Percentiles rank a stretch among this genome's conserved stretches.
Conservation (phyloP, 2,888 invertebrate species). For the Cephus runcator region DNA sequence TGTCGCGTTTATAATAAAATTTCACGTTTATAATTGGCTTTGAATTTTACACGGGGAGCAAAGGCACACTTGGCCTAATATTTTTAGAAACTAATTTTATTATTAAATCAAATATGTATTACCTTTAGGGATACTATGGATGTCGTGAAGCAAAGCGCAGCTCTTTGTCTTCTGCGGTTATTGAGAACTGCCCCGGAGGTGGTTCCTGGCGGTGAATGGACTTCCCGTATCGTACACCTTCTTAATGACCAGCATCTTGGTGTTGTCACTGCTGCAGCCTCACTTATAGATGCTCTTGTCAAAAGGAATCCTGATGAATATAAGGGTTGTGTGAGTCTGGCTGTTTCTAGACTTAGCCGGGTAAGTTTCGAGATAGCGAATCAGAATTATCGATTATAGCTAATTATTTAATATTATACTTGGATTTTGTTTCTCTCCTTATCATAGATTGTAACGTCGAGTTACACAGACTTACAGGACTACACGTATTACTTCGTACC, state of each 20-base stretch:
- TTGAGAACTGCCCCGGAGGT: slow-evolving; percentile 96
- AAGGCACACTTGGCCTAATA: not conserved
- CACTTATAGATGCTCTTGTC: slow-evolving; percentile 96
- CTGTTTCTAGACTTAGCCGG: slow-evolving; percentile 95
- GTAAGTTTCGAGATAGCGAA: slow-evolving; percentile 64
- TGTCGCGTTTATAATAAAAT: not conserved
- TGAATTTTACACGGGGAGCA: not conserved
- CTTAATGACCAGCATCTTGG: slow-evolving; percentile 99
- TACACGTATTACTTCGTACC: slow-evolving; percentile 99
- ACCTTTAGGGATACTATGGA: slow-evolving; percentile 93
- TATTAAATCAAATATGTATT: slow-evolving; percentile 1
- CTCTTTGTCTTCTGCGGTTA: slow-evolving; percentile 92
- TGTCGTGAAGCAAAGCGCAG: slow-evolving; percentile 99
- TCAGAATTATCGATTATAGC: not conserved
- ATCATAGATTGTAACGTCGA: slow-evolving; percentile 93
- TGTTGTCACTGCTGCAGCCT: slow-evolving; percentile 98
- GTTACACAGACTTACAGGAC: slow-evolving; percentile 99
- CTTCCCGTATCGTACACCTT: slow-evolving; percentile 97
- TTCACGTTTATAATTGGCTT: not conserved
- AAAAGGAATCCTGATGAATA: slow-evolving; percentile 99
- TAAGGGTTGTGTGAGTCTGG: slow-evolving; percentile 97
- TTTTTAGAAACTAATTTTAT: not conserved
- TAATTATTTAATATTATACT: not conserved
- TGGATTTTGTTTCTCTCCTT: slow-evolving; percentile 18
- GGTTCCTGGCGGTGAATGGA: slow-evolving; percentile 98